phyloP scores from a whole-genome alignment of 1,140 invertebrate genomes.

The Aphelinus certus region DNA sequence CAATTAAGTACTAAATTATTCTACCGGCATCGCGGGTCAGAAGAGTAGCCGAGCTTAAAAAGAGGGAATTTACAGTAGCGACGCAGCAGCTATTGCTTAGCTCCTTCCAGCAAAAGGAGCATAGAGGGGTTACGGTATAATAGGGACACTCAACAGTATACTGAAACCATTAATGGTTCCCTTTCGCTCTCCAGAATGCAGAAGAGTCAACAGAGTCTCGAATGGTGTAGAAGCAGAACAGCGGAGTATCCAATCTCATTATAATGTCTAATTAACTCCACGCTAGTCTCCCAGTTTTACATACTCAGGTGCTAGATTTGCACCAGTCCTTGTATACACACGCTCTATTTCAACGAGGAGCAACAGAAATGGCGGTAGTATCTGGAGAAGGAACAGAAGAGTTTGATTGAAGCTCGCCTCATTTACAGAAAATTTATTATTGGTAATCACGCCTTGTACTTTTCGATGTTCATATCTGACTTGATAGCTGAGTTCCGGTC shows the following conservation, averaged over 20 bases:
- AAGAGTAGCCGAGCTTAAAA: background rate
- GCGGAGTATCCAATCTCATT: slow-evolving; percentile 50
- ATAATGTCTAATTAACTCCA: slow-evolving; percentile 58
- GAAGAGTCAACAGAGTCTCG: background rate
- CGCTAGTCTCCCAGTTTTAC: slow-evolving; percentile 36
- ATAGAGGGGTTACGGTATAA: background rate
- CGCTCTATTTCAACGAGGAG: background rate
- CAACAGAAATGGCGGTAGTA: background rate
- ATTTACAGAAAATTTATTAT: slow-evolving; percentile 51
- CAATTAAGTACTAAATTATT: slow-evolving; percentile 38
- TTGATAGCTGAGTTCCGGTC: background rate
- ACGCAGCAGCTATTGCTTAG: too few species aligned
- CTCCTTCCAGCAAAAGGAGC: too few species aligned
- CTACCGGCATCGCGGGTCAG: background rate
- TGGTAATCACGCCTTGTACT: slow-evolving; percentile 45
- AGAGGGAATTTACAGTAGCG: background rate
- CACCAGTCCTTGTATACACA: background rate
- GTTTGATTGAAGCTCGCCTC: slow-evolving; percentile 32
- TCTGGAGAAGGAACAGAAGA: background rate
- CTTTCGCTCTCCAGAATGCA: slow-evolving; percentile 9
- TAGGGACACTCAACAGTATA: background rate
- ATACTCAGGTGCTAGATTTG: background rate
- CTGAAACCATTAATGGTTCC: slow-evolving; percentile 31
- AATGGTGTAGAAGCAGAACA: slow-evolving; percentile 36
- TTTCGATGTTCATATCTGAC: slow-evolving; percentile 46